Conservation (phyloP, 1,140 invertebrate genomes). For the Mesaphorura yosii region DNA sequence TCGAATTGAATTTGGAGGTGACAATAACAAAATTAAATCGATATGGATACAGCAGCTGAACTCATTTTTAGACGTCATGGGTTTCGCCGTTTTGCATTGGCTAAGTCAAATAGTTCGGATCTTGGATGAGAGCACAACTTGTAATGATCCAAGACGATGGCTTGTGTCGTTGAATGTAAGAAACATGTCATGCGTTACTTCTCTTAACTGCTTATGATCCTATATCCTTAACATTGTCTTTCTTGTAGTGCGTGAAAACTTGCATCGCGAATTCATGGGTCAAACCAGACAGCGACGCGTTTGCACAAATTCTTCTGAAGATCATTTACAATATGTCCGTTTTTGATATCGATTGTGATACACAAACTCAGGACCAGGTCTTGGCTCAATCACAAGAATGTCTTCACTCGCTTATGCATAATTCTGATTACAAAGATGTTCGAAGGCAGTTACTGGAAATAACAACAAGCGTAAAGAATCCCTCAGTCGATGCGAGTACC, state of each 20-base stretch:
- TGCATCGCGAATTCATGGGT: constrained; percentile 22
- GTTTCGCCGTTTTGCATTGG: constrained; percentile 20
- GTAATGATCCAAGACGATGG: constrained; percentile 14
- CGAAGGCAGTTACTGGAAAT: background rate
- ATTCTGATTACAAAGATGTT: constrained; percentile 6
- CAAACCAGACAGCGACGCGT: constrained; percentile 11
- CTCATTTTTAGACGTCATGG: constrained; percentile 10
- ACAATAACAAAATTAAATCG: background rate
- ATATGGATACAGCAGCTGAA: constrained; percentile 18
- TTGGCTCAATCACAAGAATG: background rate
- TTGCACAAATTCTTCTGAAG: constrained; percentile 21
- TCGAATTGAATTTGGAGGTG: constrained; percentile 10
- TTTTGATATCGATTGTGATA: constrained; percentile 1
- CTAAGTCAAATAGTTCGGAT: constrained; percentile 12
- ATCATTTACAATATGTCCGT: constrained; percentile 18
- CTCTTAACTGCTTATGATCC: background rate
- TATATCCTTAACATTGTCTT: background rate
- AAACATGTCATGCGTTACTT: background rate
- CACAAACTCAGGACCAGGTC: background rate
- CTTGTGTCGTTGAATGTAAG: constrained; percentile 15
- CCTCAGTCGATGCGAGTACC: background rate
- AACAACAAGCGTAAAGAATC: background rate
- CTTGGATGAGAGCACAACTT: constrained; percentile 4
- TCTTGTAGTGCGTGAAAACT: constrained; percentile 1
- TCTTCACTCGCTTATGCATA: background rate